These are phyloP conservation scores for Nannoperca australis DNA, from an alignment of 2,797 vertebrate species.

Conservation along the genomic window DNA sequence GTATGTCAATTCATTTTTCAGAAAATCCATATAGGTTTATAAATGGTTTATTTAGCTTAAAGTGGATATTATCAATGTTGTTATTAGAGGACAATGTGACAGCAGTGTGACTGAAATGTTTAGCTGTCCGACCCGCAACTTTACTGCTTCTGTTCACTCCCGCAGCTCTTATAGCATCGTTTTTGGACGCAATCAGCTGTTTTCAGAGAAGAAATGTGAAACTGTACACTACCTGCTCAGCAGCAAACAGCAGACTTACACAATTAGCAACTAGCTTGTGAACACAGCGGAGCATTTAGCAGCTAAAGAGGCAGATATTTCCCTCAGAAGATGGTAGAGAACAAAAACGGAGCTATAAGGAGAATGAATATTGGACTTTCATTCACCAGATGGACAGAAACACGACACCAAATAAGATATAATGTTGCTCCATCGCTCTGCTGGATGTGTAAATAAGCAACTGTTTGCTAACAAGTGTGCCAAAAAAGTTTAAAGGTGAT, in stretches of 20 bases:
- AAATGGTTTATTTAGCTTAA: not conserved
- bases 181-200: not conserved
- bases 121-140: not conserved
- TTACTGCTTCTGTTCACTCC: not conserved
- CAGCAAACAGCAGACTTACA: not conserved
- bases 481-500: not conserved
- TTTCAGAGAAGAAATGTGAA: not conserved
- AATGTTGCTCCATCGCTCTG: too few species aligned
- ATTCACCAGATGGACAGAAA: not conserved
- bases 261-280: not conserved
- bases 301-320: not conserved
- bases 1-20: not conserved
- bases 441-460: not conserved
- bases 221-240: not conserved
- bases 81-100: not conserved
- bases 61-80: not conserved
- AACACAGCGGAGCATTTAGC: not conserved
- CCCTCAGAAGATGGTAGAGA: not conserved
- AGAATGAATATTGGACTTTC: not conserved
- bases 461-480: not conserved
- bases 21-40: not conserved
- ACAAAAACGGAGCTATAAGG: slow-evolving; percentile 3
- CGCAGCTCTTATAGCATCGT: not conserved
- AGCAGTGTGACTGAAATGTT: not conserved
- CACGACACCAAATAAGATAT: not conserved